phyloP scores from a whole-genome alignment of 2,113 vertebrate species.

The Numida meleagris region DNA sequence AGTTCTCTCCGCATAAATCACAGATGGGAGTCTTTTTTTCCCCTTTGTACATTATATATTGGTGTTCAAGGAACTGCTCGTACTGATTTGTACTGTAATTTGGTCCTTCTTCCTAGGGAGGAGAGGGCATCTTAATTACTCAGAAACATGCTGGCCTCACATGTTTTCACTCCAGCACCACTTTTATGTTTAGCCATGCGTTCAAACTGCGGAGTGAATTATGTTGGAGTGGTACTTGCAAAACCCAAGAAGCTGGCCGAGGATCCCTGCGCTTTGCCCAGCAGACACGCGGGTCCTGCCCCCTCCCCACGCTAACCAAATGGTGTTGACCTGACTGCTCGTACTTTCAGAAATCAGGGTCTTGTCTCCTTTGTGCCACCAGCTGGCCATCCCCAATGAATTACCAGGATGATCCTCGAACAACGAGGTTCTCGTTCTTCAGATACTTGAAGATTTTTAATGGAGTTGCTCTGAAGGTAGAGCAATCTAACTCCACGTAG shows the following conservation, averaged over 20 bases:
- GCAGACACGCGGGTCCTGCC: rapidly evolving
- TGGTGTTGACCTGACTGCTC: background rate
- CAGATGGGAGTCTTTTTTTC: background rate
- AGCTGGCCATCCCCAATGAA: background rate
- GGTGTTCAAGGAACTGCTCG: background rate
- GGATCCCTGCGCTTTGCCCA: background rate
- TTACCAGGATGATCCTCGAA: background rate
- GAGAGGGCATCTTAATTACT: background rate
- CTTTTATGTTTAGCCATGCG: background rate
- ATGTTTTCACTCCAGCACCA: background rate
- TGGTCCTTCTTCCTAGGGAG: background rate
- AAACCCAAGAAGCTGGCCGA: background rate
- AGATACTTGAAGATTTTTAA: background rate
- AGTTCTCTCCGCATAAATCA: constrained; percentile 29
- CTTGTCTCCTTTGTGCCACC: background rate
- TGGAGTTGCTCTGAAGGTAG: background rate
- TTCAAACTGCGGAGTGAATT: background rate
- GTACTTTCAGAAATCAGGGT: background rate
- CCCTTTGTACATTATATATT: background rate
- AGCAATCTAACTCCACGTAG: background rate
- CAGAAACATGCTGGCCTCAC: background rate
- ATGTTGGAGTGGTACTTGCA: background rate
- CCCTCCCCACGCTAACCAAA: rapidly evolving
- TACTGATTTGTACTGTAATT: background rate
- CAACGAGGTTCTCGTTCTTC: background rate